A percentile compares a stretch with the other conserved stretches of the same genome.
phyloP scores from a whole-genome alignment of 2,888 invertebrate genomes.

The Pachliopta kotzebuea region DNA sequence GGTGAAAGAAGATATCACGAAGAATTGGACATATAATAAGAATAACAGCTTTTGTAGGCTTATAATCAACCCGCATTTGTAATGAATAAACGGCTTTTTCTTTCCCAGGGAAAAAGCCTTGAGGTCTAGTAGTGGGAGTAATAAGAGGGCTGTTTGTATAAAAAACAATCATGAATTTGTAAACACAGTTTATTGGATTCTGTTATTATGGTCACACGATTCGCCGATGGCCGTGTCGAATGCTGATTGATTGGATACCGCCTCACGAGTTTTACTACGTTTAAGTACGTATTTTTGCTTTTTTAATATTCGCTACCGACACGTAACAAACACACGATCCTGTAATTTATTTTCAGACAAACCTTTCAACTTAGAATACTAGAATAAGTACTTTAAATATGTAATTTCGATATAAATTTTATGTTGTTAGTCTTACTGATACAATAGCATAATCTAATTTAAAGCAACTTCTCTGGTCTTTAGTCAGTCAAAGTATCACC shows the following conservation, averaged over 20 bases:
- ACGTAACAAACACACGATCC: conserved; percentile 27
- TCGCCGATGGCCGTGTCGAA: conserved; percentile 52
- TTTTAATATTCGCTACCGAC: conserved; percentile 20
- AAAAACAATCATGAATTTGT: not conserved
- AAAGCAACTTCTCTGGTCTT: no score
- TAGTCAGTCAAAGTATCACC: no score
- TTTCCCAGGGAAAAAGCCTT: no score
- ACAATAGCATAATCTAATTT: no score
- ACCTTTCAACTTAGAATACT: not conserved
- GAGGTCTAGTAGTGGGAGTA: no score
- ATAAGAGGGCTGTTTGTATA: not conserved
- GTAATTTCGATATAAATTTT: not conserved
- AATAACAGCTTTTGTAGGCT: no score
- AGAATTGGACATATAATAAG: no score
- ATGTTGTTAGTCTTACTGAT: not conserved
- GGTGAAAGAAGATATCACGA: no score
- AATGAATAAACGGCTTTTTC: no score
- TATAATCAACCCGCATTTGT: no score
- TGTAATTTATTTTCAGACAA: conserved; percentile 1
- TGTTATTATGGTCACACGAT: conserved; percentile 24
- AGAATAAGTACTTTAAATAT: not conserved
- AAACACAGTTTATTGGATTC: not conserved
- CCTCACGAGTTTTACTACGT: conserved; percentile 28
- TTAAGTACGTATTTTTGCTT: conserved; percentile 25
- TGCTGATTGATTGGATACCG: conserved; percentile 56